These are phyloP conservation scores for Sebastes vulpes DNA, from an alignment of 2,797 vertebrate genomes.

Conservation along the genomic window DNA sequence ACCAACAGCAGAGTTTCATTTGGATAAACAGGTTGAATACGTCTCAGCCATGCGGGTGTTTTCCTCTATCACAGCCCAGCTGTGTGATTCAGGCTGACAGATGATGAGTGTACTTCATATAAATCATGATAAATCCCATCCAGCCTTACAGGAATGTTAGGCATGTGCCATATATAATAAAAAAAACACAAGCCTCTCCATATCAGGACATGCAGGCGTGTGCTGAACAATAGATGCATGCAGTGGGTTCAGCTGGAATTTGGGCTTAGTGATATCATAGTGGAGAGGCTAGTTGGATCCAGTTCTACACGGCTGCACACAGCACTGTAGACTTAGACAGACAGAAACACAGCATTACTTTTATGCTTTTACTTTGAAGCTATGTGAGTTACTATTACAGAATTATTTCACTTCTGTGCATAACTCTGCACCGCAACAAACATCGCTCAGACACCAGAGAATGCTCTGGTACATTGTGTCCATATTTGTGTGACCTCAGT, in stretches of 20 bases:
- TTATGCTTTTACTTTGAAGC: neutral
- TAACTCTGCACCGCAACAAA: neutral
- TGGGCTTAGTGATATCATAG: neutral
- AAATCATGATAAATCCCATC: conserved; percentile 43
- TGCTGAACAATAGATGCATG: neutral
- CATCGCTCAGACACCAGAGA: neutral
- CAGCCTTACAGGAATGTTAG: conserved; percentile 39
- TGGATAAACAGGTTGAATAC: neutral
- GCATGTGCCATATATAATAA: conserved; percentile 30
- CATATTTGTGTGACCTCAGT: conserved; percentile 3
- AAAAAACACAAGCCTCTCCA: neutral
- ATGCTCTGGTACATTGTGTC: neutral
- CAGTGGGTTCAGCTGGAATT: conserved; percentile 17
- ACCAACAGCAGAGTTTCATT: neutral
- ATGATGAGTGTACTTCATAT: conserved; percentile 14
- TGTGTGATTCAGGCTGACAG: conserved; percentile 34
- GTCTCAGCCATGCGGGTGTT: conserved; percentile 1
- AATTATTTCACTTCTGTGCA: neutral
- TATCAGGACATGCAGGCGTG: neutral
- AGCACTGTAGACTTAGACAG: neutral
- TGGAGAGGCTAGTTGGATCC: neutral
- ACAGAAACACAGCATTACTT: neutral
- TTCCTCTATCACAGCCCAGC: conserved; percentile 17
- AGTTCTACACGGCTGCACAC: neutral
- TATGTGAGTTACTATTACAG: neutral